Evolutionary conservation across 2,888 invertebrate genomes (phyloP).

Genomic region (Tetragonula carbonaria): DNA sequence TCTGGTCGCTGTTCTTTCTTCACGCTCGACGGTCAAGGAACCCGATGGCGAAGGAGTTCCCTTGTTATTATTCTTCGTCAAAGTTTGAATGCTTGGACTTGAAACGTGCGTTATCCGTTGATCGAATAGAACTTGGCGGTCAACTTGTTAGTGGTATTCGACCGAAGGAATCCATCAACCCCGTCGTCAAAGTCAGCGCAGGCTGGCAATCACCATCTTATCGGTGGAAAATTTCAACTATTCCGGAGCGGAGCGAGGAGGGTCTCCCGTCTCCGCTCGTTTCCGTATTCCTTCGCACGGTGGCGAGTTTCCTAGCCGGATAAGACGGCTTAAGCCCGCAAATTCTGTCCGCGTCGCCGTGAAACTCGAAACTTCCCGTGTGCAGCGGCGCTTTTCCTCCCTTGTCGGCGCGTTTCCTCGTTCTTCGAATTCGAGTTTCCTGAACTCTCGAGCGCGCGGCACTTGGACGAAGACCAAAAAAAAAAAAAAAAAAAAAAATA

Average conservation of each 20-base stretch:
- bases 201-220: neutral
- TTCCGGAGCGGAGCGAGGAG: neutral
- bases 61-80: too few relatives aligned
- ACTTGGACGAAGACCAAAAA: too few relatives aligned
- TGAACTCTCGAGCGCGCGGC: neutral
- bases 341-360: slow-evolving; percentile 42
- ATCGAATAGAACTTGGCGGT: too few relatives aligned
- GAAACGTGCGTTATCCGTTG: too few relatives aligned
- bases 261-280: neutral
- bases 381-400: slow-evolving; percentile 6
- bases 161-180: neutral
- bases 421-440: slow-evolving; percentile 35
- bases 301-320: slow-evolving; percentile 4
- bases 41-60: neutral
- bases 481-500: too few relatives aligned
- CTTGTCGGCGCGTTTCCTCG: slow-evolving; percentile 6
- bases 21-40: too few relatives aligned
- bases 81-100: too few relatives aligned
- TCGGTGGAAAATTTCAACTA: slow-evolving; percentile 14
- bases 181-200: neutral
- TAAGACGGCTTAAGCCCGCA: slow-evolving; percentile 22
- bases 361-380: slow-evolving; percentile 35
- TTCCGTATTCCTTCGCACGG: neutral
- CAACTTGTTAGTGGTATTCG: neutral
- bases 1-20: too few relatives aligned